These are phyloP conservation scores for Hypselothyrea guttata DNA, from an alignment of 2,888 invertebrate species.

Conservation along the genomic window DNA sequence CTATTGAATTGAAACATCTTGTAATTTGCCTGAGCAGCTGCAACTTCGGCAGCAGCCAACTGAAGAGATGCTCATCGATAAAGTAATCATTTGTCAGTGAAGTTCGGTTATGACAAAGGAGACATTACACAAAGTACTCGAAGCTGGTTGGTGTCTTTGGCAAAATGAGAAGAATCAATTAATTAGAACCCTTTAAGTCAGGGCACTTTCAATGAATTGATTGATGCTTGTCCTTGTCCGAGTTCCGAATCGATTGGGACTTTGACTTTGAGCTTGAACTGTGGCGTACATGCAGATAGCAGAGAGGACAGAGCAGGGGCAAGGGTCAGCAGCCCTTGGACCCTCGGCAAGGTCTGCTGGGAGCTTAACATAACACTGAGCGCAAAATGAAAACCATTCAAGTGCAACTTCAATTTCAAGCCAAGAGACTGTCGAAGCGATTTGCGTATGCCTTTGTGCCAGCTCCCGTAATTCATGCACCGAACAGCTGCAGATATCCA, in stretches of 20 bases:
- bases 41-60: too few species aligned
- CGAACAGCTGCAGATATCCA: neutral
- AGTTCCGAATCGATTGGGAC: slow-evolving; percentile 1
- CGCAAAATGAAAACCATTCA: slow-evolving; percentile 50
- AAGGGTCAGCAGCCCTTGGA: slow-evolving; percentile 15
- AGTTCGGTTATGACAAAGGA: too few species aligned
- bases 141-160: too few species aligned
- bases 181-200: slow-evolving; percentile 6
- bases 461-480: too few species aligned
- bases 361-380: too few species aligned
- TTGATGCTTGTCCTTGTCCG: slow-evolving; percentile 5
- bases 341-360: slow-evolving; percentile 6
- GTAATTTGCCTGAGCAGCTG: too few species aligned
- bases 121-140: too few species aligned
- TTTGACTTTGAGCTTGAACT: slow-evolving; percentile 2
- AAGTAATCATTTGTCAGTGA: too few species aligned
- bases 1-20: too few species aligned
- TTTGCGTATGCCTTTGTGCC: too few species aligned
- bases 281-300: neutral
- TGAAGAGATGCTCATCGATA: too few species aligned
- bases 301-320: neutral
- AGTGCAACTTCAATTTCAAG: slow-evolving; percentile 49
- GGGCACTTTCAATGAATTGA: slow-evolving; percentile 18
- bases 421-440: slow-evolving; percentile 18
- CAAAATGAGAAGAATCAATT: slow-evolving; percentile 10